Evolutionary conservation across 2,797 vertebrate species (phyloP).

Genomic region (Crocidura indochinensis): DNA sequence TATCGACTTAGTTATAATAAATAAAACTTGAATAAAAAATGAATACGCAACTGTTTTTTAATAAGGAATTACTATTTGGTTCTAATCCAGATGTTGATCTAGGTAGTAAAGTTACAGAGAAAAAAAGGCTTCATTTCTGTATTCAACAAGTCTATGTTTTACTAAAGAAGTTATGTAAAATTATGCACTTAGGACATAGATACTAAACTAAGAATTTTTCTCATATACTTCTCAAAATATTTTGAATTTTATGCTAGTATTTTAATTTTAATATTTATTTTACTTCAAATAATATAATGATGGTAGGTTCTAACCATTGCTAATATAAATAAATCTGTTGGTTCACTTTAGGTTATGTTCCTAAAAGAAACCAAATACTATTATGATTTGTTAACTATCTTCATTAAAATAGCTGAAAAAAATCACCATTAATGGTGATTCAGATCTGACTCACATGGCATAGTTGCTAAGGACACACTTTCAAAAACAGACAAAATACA

Average conservation of each 20-base stretch:
- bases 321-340: not conserved
- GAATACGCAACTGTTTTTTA: not conserved
- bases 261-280: conserved; percentile 18
- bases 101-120: not conserved
- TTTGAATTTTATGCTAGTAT: not conserved
- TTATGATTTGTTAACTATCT: not conserved
- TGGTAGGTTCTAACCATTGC: not conserved
- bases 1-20: not conserved
- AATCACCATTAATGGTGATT: not conserved
- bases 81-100: not conserved
- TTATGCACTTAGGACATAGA: not conserved
- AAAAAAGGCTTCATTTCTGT: not conserved
- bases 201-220: not conserved
- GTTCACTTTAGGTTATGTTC: not conserved
- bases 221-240: not conserved
- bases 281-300: not conserved
- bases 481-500: not conserved
- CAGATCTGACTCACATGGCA: not conserved
- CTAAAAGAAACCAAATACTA: not conserved
- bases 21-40: not conserved
- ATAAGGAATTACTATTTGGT: not conserved
- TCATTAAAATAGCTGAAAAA: conserved; percentile 2
- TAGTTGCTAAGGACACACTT: not conserved
- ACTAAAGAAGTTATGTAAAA: not conserved
- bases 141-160: not conserved